These are phyloP conservation scores for Polia nebulosa DNA, from an alignment of 2,888 invertebrate genomes.

Conservation along the genomic window DNA sequence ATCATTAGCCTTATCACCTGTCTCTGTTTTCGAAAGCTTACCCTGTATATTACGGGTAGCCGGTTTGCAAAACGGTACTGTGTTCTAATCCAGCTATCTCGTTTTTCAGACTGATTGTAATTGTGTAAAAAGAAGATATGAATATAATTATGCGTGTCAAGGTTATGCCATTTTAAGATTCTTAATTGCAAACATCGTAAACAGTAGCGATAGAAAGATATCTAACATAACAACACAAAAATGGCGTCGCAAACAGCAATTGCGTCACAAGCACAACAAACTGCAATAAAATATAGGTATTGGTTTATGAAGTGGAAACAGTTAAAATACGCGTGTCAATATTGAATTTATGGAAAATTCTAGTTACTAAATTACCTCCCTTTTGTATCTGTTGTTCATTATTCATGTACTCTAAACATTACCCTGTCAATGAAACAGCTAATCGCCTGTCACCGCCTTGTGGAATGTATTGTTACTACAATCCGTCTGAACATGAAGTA, in stretches of 20 bases:
- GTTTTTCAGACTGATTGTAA: not conserved
- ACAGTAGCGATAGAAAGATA: not conserved
- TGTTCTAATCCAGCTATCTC: not conserved
- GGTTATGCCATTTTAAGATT: not conserved
- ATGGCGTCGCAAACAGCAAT: not conserved
- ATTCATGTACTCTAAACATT: not conserved
- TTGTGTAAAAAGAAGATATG: not conserved
- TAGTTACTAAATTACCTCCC: not conserved
- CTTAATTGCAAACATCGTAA: not conserved
- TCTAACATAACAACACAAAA: not conserved
- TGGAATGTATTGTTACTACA: not conserved
- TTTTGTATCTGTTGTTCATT: not conserved
- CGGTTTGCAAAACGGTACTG: not conserved
- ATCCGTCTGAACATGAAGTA: not conserved
- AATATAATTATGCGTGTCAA: not conserved
- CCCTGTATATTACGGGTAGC: not conserved
- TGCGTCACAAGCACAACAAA: conserved; percentile 1
- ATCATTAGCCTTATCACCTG: too few species aligned
- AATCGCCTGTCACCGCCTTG: too few species aligned
- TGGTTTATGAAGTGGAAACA: not conserved
- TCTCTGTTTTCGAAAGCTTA: too few species aligned
- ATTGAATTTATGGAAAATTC: not conserved
- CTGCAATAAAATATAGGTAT: not conserved
- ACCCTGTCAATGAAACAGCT: too few species aligned
- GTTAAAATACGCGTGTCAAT: not conserved